Evolutionary conservation across 1,140 invertebrate species (phyloP), one percentile per base, ranked within the genome.

Genomic region (Ips typographus): DNA sequence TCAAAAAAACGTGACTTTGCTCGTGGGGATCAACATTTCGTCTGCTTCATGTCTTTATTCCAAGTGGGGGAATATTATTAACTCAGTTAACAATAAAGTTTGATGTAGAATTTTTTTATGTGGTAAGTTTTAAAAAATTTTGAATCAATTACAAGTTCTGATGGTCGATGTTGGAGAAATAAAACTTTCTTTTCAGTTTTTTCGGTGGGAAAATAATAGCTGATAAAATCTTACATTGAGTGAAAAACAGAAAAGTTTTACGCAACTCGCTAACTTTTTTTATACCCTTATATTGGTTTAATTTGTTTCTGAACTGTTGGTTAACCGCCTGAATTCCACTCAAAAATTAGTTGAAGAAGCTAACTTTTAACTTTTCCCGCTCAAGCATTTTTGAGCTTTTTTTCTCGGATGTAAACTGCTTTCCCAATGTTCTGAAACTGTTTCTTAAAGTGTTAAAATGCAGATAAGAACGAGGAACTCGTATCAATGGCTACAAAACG

Each of bases 141-240:
- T 8, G 22, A 49, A 3, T 22, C 44, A 49, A 49, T 49, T 49
- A 49, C 44, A 3, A 22, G 22, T 22, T 22, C 22, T 22, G 22
- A 22, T 22, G 22, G 22, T 22, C 22, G 22, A 49, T 8, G 44
- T 49, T 49, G 44, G 44, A 1, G 3, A 49, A 49, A 6, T 49
- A 6, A 1, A 49, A 3, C 7, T 49, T 22, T 22, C 44, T 0
- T 6, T 49, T 6, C 44, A 22, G 1, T 22, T 49, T 49, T 49
- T 22, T 49, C 22, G 44, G 44, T 49, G 6, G 22, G 44, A 49
- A 49, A 49, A 49, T 49, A 49, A 49, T 49, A 1, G 44, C 44
- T 49, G 22, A 49, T 49, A 49, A 49, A 22, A 49, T 49, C 44
- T 49, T 49, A 6, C 44, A 49, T 49, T 49, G 44, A 22, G 44